Percentiles rank a stretch among this genome's conserved stretches.
Evolutionary conservation across 2,888 invertebrate species (phyloP).

Genomic region (Perizoma flavofasciatum): DNA sequence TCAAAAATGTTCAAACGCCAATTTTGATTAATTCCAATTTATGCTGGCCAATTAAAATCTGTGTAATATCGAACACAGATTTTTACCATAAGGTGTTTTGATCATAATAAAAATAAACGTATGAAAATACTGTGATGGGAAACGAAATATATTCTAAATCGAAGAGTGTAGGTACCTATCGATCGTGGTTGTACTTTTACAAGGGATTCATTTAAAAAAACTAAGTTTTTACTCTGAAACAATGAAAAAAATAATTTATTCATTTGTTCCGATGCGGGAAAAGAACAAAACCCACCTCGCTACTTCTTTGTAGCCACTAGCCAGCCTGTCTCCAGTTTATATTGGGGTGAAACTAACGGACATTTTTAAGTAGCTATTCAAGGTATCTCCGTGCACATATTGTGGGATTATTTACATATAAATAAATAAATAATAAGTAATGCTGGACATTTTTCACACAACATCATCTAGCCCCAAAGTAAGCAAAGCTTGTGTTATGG

Average conservation of each 20-base stretch:
- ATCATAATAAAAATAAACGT: constrained; percentile 25
- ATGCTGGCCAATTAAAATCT: constrained; percentile 55
- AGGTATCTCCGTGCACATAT: no score
- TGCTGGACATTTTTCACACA: no score
- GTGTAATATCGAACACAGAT: constrained; percentile 35
- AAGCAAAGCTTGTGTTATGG: no score
- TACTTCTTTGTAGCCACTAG: neutral
- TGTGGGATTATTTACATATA: no score
- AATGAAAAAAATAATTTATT: neutral
- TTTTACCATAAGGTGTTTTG: constrained; percentile 28
- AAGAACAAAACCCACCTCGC: constrained; percentile 1
- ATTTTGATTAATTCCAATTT: constrained; percentile 76
- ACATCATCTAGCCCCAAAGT: no score
- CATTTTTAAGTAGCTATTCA: no score
- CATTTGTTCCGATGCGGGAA: constrained; percentile 8
- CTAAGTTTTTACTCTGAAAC: constrained; percentile 10
- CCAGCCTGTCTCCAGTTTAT: constrained; percentile 21
- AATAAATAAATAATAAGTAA: no score
- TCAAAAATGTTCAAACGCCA: constrained; percentile 76
- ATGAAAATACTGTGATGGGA: constrained; percentile 27
- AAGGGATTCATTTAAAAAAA: no score
- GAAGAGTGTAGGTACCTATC: neutral
- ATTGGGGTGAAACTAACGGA: constrained; percentile 6
- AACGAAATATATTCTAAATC: constrained; percentile 13
- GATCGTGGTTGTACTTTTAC: neutral